Conservation (phyloP, 2,113 vertebrate species). For the Pedionomus torquatus region DNA sequence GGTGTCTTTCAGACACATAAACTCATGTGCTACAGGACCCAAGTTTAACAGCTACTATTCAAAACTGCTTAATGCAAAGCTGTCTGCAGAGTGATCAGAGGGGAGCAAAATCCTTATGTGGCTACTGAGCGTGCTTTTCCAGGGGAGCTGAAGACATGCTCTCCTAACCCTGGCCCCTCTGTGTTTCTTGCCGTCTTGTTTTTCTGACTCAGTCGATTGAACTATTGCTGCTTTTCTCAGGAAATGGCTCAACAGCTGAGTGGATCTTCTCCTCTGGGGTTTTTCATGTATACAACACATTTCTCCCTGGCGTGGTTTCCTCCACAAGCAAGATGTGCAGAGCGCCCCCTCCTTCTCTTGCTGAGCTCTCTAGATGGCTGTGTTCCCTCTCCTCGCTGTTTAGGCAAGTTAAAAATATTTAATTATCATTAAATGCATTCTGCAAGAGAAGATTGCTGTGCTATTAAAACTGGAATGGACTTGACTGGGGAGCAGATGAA, state of each 20-base stretch:
- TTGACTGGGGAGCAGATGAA: neutral
- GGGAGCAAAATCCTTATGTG: neutral
- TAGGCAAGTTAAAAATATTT: neutral
- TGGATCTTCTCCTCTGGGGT: neutral
- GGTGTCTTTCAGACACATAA: neutral
- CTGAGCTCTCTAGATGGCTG: neutral
- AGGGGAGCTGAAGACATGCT: neutral
- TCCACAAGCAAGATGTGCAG: accelerated
- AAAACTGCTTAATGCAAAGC: neutral
- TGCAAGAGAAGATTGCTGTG: neutral
- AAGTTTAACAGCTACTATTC: neutral
- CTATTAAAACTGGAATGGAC: neutral
- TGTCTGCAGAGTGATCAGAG: neutral
- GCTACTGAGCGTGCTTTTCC: accelerated
- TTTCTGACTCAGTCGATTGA: neutral
- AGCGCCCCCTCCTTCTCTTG: neutral
- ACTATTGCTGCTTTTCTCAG: neutral
- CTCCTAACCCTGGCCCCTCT: neutral
- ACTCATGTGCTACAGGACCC: accelerated
- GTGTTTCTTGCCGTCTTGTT: neutral
- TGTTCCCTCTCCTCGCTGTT: neutral
- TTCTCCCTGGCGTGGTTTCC: neutral
- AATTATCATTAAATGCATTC: neutral
- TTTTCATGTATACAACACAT: neutral
- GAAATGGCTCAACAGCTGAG: neutral